Evolutionary conservation across 2,797 vertebrate genomes (phyloP).

Genomic region (Brachyrhaphis roseni): DNA sequence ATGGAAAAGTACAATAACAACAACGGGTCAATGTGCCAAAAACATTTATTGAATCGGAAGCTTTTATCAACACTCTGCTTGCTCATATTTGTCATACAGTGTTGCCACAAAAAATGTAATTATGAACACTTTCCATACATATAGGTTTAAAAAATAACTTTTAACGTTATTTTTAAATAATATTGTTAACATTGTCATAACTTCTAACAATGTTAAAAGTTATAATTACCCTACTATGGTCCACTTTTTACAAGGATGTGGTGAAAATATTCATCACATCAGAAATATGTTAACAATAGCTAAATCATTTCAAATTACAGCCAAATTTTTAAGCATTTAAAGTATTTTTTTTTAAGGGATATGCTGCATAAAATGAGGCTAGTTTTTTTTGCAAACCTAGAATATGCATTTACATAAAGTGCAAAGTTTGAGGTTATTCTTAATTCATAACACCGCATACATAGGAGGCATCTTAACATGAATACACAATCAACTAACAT

Average conservation of each 20-base stretch:
- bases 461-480: neutral
- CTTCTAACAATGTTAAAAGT: neutral
- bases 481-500: neutral
- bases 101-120: neutral
- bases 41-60: neutral
- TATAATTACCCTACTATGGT: neutral
- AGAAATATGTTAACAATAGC: neutral
- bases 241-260: neutral
- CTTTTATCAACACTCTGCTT: neutral
- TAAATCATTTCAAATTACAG: neutral
- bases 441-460: neutral
- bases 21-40: neutral
- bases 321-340: neutral
- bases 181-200: too few relatives aligned
- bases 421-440: neutral
- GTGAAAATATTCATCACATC: neutral
- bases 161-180: too few relatives aligned
- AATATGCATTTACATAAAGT: neutral
- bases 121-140: neutral
- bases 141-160: neutral
- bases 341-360: neutral
- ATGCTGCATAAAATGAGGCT: neutral
- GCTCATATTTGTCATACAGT: neutral
- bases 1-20: neutral
- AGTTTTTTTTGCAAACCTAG: neutral